Evolutionary conservation across 2,888 invertebrate species (phyloP).

Genomic region (Hypolimnas misippus): DNA sequence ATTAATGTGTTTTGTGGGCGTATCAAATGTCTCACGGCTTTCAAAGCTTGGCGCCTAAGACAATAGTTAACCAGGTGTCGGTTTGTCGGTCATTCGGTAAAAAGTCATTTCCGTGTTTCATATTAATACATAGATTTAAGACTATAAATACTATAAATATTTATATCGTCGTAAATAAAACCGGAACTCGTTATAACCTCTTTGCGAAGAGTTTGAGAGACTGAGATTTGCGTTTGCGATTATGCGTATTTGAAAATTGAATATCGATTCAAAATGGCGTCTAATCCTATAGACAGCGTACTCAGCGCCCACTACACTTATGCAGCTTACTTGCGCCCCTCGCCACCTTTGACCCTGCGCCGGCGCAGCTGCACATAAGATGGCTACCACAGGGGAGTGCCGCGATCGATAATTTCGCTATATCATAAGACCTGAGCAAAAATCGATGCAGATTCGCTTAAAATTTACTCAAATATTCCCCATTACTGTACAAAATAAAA

Average conservation of each 20-base stretch:
- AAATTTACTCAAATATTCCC: too few relatives aligned
- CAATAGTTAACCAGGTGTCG: constrained; percentile 49
- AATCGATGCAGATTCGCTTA: constrained; percentile 20
- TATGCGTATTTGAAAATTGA: constrained; percentile 7
- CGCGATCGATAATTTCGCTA: constrained; percentile 66
- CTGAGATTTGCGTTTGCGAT: neutral
- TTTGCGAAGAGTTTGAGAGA: too few relatives aligned
- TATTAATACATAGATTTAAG: too few relatives aligned
- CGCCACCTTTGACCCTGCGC: constrained; percentile 78
- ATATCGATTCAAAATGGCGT: constrained; percentile 64
- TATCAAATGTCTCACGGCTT: constrained; percentile 70
- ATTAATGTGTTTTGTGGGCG: constrained; percentile 77
- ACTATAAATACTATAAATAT: too few relatives aligned
- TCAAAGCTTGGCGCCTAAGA: constrained; percentile 67
- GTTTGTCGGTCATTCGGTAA: constrained; percentile 41
- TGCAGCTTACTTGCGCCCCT: constrained; percentile 59
- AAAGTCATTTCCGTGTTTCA: constrained; percentile 39
- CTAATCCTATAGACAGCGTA: constrained; percentile 63
- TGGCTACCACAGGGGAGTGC: constrained; percentile 68
- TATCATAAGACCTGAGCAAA: constrained; percentile 30
- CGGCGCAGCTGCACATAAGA: constrained; percentile 76
- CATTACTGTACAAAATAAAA: too few relatives aligned
- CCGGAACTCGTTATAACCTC: too few relatives aligned
- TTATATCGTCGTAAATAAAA: too few relatives aligned
- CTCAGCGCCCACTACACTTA: constrained; percentile 65